Base-by-base conservation (phyloP, 2,797 vertebrate species). In the Tachyglossus aculeatus region DNA sequence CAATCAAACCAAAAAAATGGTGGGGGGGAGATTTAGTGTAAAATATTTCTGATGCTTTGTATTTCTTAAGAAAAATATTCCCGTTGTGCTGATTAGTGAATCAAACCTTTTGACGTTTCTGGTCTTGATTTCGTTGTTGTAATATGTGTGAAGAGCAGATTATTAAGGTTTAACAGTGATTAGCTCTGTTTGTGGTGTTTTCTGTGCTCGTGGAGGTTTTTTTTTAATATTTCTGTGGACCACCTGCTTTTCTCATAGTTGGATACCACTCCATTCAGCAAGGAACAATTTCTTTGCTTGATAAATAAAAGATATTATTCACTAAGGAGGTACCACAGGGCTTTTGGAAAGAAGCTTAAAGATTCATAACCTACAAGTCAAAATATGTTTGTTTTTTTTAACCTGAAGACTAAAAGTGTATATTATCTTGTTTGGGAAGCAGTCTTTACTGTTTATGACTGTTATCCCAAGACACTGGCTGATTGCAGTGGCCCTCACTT, bases 231-330 rank as follows among this genome's bases (percentile, higher is more conserved):
- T 82, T 71, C 77, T 39, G 37, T 67, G 87, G 78, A 83, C 86
- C 85, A 82, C 85, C 79, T 90, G 78, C 53, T 76, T 78, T 75
- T 85, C 79, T 53, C 78, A 43, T 66, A 63, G 40, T 71, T 38
- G 59, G 51, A 65, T 72, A 47, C 63, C 33, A 57, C 47, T 36
- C 9, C 19, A 51, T 59, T 70, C 75, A 74, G 63, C 51, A 66
- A 71, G 79, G 70, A 82, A 56, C 69, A 82, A 74, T 86, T 51
- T 51, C 73, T 78, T 40, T 69, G 76, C 67, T 51, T 82, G 51
- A 83, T 86, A 85, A 91, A 83, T 86, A 86, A 86, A 90, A 88
- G 77, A 83, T 80, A 79, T 0, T 13, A 39, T 48, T 75, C 77
- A 53, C 50, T 41, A 68, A 81, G 71, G 73, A 70, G 81, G 58